Percentiles rank a stretch among this genome's conserved stretches.
Conservation (phyloP, 1,140 invertebrate genomes). For the Micrasema longulum region DNA sequence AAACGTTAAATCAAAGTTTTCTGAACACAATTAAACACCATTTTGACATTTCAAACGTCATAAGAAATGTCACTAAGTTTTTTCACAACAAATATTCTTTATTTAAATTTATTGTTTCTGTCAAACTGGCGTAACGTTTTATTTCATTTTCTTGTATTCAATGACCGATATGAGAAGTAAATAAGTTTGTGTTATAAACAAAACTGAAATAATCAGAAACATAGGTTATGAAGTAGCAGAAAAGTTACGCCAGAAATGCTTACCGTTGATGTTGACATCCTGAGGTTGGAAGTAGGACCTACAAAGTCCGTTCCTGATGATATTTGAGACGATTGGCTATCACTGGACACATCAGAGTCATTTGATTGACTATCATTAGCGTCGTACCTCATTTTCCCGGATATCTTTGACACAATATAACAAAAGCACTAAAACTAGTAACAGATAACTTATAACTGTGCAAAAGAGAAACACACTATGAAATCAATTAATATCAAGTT, state of each 20-base stretch:
- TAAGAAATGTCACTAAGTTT: no score
- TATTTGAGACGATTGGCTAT: slow-evolving; percentile 44
- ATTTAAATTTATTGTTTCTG: no score
- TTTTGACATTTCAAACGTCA: slow-evolving; percentile 23
- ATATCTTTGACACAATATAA: slow-evolving; percentile 8
- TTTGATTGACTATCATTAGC: slow-evolving; percentile 49
- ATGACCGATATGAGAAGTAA: no score
- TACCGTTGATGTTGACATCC: slow-evolving; percentile 44
- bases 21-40: no score
- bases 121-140: no score
- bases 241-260: slow-evolving; percentile 10
- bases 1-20: no score
- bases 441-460: slow-evolving; percentile 7
- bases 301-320: slow-evolving; percentile 48
- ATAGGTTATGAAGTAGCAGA: slow-evolving; percentile 23
- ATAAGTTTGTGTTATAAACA: slow-evolving; percentile 18
- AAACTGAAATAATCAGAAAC: slow-evolving; percentile 4
- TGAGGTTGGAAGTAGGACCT: slow-evolving; percentile 34
- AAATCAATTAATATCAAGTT: slow-evolving; percentile 7
- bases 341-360: slow-evolving; percentile 43
- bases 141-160: no score
- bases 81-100: no score
- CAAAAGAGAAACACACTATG: slow-evolving; percentile 9
- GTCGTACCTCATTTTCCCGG: slow-evolving; percentile 47
- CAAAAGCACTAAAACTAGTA: slow-evolving; percentile 18